These are phyloP conservation scores for Drosophila athabasca DNA, from an alignment of 1,140 invertebrate genomes.

Conservation along the genomic window DNA sequence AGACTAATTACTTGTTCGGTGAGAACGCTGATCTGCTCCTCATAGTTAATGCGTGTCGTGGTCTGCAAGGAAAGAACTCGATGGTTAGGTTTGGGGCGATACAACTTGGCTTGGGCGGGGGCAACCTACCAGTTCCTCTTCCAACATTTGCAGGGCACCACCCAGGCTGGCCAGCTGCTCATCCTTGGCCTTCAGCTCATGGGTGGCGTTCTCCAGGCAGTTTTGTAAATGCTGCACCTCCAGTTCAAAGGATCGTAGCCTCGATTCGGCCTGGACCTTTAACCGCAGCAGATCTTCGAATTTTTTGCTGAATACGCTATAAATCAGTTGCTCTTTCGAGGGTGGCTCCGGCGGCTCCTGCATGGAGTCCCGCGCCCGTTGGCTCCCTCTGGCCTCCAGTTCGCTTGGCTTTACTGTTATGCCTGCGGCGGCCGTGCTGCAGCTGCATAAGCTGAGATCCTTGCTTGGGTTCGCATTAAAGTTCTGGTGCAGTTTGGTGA, in stretches of 20 bases:
- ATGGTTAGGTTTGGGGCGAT: neutral
- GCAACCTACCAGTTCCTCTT: constrained; percentile 85
- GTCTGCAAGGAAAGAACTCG: constrained; percentile 58
- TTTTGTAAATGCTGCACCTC: constrained; percentile 77
- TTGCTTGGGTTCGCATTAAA: constrained; percentile 54
- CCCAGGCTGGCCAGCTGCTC: constrained; percentile 84
- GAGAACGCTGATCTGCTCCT: constrained; percentile 94
- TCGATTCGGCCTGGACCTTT: constrained; percentile 75
- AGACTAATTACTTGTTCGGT: constrained; percentile 96
- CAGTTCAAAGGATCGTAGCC: constrained; percentile 61
- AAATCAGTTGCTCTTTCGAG: constrained; percentile 74
- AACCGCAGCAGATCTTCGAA: constrained; percentile 73
- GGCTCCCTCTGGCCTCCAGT: constrained; percentile 46
- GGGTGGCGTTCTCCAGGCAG: constrained; percentile 75
- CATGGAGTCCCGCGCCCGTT: constrained; percentile 55
- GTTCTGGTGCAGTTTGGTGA: constrained; percentile 84
- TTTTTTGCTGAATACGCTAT: constrained; percentile 74
- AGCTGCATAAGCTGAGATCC: constrained; percentile 67
- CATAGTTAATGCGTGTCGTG: constrained; percentile 92
- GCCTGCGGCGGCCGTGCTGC: constrained; percentile 75
- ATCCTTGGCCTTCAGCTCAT: constrained; percentile 84
- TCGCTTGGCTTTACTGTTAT: constrained; percentile 54
- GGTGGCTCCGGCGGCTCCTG: constrained; percentile 59
- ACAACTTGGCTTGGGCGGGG: neutral
- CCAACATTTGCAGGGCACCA: constrained; percentile 84